Evolutionary conservation across 2,888 invertebrate genomes (phyloP), one percentile per base, ranked within the genome.

Genomic region (Caenorhabditis macrosperma): DNA sequence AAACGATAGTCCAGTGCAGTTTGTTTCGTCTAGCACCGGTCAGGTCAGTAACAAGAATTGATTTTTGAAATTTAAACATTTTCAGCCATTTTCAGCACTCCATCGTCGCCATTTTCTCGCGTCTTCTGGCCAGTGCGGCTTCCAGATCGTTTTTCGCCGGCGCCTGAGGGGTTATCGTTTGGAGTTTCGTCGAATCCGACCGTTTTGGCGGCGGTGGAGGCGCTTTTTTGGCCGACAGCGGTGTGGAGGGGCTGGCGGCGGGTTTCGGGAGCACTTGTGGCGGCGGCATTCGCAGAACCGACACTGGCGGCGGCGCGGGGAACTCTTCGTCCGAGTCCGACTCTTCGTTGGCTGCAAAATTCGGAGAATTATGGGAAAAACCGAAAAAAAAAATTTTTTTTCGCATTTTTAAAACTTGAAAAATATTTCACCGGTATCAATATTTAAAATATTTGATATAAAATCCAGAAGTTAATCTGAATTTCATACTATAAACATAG

Each of bases 261-360:
- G n/a, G 83, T 41, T 80, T 86, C 2, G 84, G 78, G 30, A 82
- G 74, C 7, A 63, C 61, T 24, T 38, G 46, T 60, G 69, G 71
- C 24, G 66, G 74, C 44, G 68, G 61, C 64, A 74, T 55, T 30
- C 50, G 35, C 9, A 66, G 22, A 1, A 26, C 71, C 26, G 68
- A 28, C 46, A 63, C 50, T 59, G 60, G 59, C 30, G 90, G 89
- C 15, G 88, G 87, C 1, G 88, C 87, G 3, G 89, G 89, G 54
- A 88, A 87, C 41, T 90, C 90, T 67, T 90, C 90, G 76, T 90
- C 90, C 22, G 87, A 87, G 75, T 90, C 90, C 4, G 82, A 82
- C 55, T 88, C 88, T 59, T 85, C 86, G 67, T 63, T 71, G 66
- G 78, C 76, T 75, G 69, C 24, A 74, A 74, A 28, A n/a, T n/a